Percentiles rank a stretch among this genome's conserved stretches.
Evolutionary conservation across 2,797 vertebrate genomes (phyloP).

Genomic region (Ptychobarbus kaznakovi): DNA sequence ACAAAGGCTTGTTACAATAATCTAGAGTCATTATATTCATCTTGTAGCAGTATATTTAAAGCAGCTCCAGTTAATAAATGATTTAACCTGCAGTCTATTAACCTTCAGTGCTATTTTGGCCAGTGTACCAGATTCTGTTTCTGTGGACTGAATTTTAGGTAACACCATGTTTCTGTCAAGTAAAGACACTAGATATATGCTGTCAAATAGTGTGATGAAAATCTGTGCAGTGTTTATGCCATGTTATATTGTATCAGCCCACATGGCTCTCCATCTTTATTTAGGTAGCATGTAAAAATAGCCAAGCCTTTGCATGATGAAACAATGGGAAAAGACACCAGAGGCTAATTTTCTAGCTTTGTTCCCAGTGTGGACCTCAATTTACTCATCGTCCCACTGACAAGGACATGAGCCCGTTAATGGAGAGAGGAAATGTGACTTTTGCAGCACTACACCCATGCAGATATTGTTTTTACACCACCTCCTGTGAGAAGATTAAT

Average conservation of each 20-base stretch:
- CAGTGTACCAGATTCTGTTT: constrained; percentile 74
- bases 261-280: neutral
- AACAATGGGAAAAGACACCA: constrained; percentile 30
- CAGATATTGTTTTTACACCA: neutral
- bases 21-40: constrained; percentile 11
- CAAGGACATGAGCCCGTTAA: neutral
- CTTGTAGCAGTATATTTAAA: constrained; percentile 20
- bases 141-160: constrained; percentile 65
- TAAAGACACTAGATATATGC: constrained; percentile 7
- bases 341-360: constrained; percentile 11
- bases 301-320: constrained; percentile 9
- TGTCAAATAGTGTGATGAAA: constrained; percentile 14
- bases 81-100: constrained; percentile 65
- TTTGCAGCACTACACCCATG: constrained; percentile 1
- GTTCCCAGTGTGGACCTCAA: neutral
- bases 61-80: constrained; percentile 59
- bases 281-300: constrained; percentile 7
- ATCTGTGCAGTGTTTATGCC: neutral
- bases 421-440: constrained; percentile 9
- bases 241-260: neutral
- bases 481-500: constrained; percentile 8
- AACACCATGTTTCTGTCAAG: constrained; percentile 44
- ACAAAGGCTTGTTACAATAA: constrained; percentile 1
- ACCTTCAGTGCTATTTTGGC: constrained; percentile 79
- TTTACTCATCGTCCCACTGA: constrained; percentile 12